Percentiles rank a stretch among this genome's conserved stretches.
phyloP scores from a whole-genome alignment of 1,140 invertebrate genomes.

The Tetramorium simillimum region DNA sequence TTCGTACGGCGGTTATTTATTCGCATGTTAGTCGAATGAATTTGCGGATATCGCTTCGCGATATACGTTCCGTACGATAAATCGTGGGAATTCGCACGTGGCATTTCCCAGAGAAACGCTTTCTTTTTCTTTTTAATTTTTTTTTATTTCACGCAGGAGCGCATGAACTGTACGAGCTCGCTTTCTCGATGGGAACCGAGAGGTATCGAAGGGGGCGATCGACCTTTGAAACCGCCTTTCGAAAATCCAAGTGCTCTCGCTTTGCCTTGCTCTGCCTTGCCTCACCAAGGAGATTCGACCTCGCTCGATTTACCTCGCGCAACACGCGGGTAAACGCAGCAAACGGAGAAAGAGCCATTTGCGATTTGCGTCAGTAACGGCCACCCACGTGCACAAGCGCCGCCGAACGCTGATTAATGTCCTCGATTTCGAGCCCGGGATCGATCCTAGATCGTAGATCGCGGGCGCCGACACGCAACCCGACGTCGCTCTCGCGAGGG shows the following conservation, averaged over 20 bases:
- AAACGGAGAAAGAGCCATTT: constrained; percentile 61
- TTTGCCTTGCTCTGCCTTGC: constrained; percentile 1
- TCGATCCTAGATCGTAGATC: constrained; percentile 73
- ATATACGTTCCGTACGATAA: not conserved
- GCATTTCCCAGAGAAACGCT: constrained; percentile 42
- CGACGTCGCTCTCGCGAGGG: constrained; percentile 62
- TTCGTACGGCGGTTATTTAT: constrained; percentile 6
- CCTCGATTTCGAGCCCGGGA: constrained; percentile 68
- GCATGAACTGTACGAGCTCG: not conserved
- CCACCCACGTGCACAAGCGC: constrained; percentile 69
- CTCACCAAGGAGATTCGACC: constrained; percentile 59
- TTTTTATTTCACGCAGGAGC: not conserved
- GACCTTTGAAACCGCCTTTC: constrained; percentile 72
- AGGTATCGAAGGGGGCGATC: constrained; percentile 64
- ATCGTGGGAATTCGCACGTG: constrained; percentile 49
- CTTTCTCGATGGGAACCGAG: constrained; percentile 61
- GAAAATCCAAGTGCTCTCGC: constrained; percentile 64
- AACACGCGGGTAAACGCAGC: constrained; percentile 37
- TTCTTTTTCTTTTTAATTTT: not conserved
- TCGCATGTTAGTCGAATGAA: not conserved
- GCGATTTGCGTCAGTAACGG: constrained; percentile 72
- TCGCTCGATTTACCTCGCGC: constrained; percentile 68
- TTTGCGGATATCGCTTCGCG: constrained; percentile 14
- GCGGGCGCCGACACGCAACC: constrained; percentile 61
- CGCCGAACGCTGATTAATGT: constrained; percentile 74